phyloP scores from a whole-genome alignment of 2,797 vertebrate genomes.

The Buphagus erythrorhynchus region DNA sequence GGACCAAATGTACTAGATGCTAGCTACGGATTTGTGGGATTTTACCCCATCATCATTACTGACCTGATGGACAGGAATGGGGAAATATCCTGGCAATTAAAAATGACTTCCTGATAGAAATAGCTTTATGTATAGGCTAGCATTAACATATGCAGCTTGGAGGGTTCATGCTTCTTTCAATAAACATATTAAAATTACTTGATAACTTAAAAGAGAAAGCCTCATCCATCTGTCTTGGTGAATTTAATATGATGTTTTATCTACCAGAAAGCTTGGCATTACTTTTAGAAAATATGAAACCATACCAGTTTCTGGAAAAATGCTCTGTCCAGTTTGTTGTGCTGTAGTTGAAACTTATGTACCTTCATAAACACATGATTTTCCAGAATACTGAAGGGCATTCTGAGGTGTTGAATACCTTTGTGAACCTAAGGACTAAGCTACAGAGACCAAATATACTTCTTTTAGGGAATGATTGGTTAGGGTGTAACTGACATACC shows the following conservation, averaged over 20 bases:
- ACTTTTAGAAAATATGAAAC: not conserved
- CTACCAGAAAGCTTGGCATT: not conserved
- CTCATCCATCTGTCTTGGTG: not conserved
- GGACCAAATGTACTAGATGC: not conserved
- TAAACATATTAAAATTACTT: not conserved
- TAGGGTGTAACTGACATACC: not conserved
- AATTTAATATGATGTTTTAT: not conserved
- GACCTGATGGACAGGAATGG: not conserved
- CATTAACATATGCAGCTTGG: not conserved
- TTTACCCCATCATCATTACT: not conserved
- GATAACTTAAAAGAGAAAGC: not conserved
- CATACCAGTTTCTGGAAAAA: not conserved
- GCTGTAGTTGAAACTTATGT: not conserved
- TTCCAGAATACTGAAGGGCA: not conserved
- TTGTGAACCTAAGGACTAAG: not conserved
- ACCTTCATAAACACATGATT: not conserved
- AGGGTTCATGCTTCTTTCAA: not conserved
- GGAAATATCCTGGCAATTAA: not conserved
- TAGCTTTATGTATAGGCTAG: not conserved
- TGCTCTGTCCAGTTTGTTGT: not conserved
- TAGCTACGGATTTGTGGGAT: not conserved
- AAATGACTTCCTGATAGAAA: not conserved
- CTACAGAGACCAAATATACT: not conserved
- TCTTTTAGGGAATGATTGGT: not conserved
- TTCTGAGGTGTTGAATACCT: not conserved